Conservation (phyloP, 2,113 vertebrate genomes). For the Barnardius zonarius region DNA sequence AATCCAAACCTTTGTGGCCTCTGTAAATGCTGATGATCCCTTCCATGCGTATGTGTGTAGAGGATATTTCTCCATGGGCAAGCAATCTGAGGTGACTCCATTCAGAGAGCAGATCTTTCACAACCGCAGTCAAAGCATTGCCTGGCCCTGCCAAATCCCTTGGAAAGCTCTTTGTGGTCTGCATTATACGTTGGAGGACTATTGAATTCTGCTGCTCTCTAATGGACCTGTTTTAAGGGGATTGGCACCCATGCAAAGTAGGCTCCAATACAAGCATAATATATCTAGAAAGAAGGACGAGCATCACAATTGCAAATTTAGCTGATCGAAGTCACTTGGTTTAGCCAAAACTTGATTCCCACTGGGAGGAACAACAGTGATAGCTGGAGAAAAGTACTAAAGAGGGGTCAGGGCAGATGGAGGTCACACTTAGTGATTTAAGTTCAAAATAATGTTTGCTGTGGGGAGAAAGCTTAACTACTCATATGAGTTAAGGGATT, state of each 20-base stretch:
- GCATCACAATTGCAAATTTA: background rate
- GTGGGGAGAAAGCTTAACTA: background rate
- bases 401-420: background rate
- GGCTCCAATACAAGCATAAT: background rate
- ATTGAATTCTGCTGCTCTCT: background rate
- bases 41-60: background rate
- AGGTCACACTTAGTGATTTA: background rate
- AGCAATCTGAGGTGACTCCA: background rate
- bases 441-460: background rate
- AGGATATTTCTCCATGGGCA: background rate
- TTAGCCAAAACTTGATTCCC: background rate
- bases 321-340: background rate
- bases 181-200: background rate
- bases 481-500: background rate
- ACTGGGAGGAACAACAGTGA: background rate
- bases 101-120: conserved; percentile 25
- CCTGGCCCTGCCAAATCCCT: conserved; percentile 7
- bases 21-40: background rate
- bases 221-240: background rate
- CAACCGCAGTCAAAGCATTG: background rate
- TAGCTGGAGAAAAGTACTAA: background rate
- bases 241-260: background rate
- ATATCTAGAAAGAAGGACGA: background rate
- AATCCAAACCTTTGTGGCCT: conserved; percentile 27
- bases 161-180: conserved; percentile 6